Base-by-base conservation (phyloP, 2,797 vertebrate species). In the Limnodromus scolopaceus region DNA sequence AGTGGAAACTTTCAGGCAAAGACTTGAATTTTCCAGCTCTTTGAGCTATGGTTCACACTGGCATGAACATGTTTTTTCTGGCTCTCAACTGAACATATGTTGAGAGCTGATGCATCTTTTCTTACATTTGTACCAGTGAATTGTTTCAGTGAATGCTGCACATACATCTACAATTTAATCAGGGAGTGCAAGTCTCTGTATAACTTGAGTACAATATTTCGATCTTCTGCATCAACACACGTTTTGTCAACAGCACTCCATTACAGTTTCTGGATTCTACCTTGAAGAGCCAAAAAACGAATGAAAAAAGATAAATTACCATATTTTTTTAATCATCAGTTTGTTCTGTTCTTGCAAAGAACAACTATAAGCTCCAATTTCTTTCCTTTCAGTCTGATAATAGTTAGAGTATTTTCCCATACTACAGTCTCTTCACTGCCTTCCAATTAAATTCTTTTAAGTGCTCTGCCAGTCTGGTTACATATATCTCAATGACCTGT, bases 1-100 rank as follows among this genome's bases (percentile, higher is more conserved):
- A 93, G n/a, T 87, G 87, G 89, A 97, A 97, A 91, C 45, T 96
- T 96, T 89, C 48, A 93, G 71, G 76, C 75, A 77, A 71, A 83
- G 46, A 51, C 64, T 91, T 86, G 65, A 83, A 84, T 94, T 96
- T 96, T 96, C 72, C 75, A 88, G n/a, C 60, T 94, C 95, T 96
- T 96, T 97, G 89, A 97, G 92, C 83, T 95, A 7, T 28, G 38
- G 48, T 69, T 93, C 89, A 89, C 46, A 76, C 68, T 96, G 92
- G 92, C 94, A 91, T 38, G 36, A 81, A 66, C 38, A 75, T 81
- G 58, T 92, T 96, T 97, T 92, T 93, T 89, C 89, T 97, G 93
- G 80, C 80, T 92, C 34, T 93, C 72, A 77, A 8, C 34, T 54
- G 91, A 92, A 89, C 41, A 81, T 64, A 84, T 66, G 34, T 82